These are phyloP conservation scores for Tethea ocularis DNA, from an alignment of 2,888 invertebrate species.

Conservation along the genomic window DNA sequence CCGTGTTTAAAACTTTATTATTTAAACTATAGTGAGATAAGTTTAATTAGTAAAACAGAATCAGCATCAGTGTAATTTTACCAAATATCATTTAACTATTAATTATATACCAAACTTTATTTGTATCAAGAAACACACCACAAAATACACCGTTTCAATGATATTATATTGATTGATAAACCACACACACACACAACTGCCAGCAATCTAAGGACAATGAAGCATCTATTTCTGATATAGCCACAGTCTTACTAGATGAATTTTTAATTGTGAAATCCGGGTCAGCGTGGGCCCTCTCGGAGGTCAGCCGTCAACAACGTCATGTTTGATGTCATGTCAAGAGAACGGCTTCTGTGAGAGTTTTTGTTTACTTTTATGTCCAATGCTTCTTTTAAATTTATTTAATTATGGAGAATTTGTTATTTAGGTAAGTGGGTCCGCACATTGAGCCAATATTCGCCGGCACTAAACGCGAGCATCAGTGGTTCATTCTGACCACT, in stretches of 20 bases:
- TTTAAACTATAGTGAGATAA: too few relatives aligned
- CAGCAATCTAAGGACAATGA: neutral
- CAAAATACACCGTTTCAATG: neutral
- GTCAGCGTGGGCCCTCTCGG: slow-evolving; percentile 40
- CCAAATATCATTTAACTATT: too few relatives aligned
- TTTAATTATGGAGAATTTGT: neutral
- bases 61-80: too few relatives aligned
- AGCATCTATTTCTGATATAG: slow-evolving; percentile 7
- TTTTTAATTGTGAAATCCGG: slow-evolving; percentile 48
- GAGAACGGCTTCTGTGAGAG: neutral
- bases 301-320: slow-evolving; percentile 28
- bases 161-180: neutral
- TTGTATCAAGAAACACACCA: too few relatives aligned
- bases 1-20: too few relatives aligned
- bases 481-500: too few relatives aligned
- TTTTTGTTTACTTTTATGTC: neutral
- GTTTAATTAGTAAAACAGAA: too few relatives aligned
- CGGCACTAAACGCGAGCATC: too few relatives aligned
- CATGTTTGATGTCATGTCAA: slow-evolving; percentile 14
- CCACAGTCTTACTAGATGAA: slow-evolving; percentile 34
- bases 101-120: too few relatives aligned
- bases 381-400: too few relatives aligned
- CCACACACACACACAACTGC: neutral
- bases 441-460: too few relatives aligned
- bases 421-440: too few relatives aligned